Evolutionary conservation across 2,113 vertebrate species (phyloP).

Genomic region (Sylvia atricapilla): DNA sequence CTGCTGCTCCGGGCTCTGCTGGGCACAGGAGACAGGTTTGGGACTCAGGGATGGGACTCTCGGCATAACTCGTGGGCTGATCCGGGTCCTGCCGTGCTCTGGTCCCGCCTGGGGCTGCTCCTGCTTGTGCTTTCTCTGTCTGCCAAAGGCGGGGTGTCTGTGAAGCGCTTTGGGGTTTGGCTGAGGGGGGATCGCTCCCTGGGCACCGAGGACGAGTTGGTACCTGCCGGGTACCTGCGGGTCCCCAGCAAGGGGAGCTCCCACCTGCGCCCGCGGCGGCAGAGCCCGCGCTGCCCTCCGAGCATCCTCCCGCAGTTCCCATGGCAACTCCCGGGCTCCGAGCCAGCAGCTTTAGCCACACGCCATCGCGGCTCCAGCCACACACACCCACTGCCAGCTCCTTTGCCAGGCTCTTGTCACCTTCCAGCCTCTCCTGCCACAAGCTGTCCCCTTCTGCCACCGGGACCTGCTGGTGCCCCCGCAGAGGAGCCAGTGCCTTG

Average conservation of each 20-base stretch:
- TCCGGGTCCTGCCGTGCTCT: fast-evolving
- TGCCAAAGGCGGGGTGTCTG: background rate
- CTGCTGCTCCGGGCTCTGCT: background rate
- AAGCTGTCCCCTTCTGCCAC: fast-evolving
- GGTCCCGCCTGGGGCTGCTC: background rate
- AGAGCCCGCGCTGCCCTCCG: background rate
- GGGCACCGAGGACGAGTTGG: background rate
- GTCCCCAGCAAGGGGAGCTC: background rate
- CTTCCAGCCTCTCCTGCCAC: background rate
- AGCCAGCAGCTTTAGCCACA: background rate
- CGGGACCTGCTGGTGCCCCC: fast-evolving
- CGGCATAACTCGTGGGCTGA: fast-evolving
- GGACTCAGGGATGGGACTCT: background rate
- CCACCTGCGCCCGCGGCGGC: fast-evolving
- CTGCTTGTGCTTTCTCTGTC: fast-evolving
- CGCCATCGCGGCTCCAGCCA: background rate
- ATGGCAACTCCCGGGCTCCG: background rate
- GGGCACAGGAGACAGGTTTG: fast-evolving
- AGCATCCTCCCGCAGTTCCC: constrained; percentile 37
- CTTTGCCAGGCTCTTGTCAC: fast-evolving
- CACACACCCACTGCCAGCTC: background rate
- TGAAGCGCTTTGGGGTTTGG: too few relatives aligned
- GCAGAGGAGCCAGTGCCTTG: fast-evolving
- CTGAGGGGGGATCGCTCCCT: background rate
- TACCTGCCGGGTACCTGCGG: background rate